A percentile compares a stretch with the other conserved stretches of the same genome.
Conservation (phyloP, 2,113 vertebrate genomes). For the Monarcha castaneiventris region DNA sequence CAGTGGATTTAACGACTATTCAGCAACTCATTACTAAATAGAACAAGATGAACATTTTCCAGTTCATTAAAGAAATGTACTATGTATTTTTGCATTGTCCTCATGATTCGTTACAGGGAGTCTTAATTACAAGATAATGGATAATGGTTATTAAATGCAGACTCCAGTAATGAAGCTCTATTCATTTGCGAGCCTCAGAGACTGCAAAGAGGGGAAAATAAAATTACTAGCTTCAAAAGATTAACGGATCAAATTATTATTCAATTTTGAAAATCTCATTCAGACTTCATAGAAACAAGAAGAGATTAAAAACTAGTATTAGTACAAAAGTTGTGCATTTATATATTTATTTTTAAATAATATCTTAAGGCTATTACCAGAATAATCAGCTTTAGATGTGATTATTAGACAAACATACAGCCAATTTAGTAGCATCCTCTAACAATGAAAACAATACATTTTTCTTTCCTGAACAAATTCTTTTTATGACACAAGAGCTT, state of each 20-base stretch:
- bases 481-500: constrained; percentile 63
- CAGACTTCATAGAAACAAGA: constrained; percentile 94
- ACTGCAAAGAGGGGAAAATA: constrained; percentile 84
- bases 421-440: constrained; percentile 71
- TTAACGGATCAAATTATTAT: constrained; percentile 99
- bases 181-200: constrained; percentile 92
- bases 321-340: constrained; percentile 89
- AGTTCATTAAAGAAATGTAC: constrained; percentile 99
- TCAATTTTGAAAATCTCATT: constrained; percentile 99
- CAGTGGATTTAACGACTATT: constrained; percentile 93
- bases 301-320: constrained; percentile 91
- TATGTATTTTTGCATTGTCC: constrained; percentile 96
- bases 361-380: constrained; percentile 80
- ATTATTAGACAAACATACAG: constrained; percentile 87
- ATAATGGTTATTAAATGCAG: constrained; percentile 99
- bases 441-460: constrained; percentile 79
- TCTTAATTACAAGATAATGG: constrained; percentile 99
- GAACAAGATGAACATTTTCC: constrained; percentile 99
- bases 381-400: constrained; percentile 89
- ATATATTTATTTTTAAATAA: constrained; percentile 82
- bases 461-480: constrained; percentile 73
- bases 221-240: constrained; percentile 96
- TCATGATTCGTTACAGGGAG: constrained; percentile 96
- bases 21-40: constrained; percentile 92
- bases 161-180: constrained; percentile 96